Conservation (phyloP, 2,888 invertebrate species). For the Leucophenga montana region DNA sequence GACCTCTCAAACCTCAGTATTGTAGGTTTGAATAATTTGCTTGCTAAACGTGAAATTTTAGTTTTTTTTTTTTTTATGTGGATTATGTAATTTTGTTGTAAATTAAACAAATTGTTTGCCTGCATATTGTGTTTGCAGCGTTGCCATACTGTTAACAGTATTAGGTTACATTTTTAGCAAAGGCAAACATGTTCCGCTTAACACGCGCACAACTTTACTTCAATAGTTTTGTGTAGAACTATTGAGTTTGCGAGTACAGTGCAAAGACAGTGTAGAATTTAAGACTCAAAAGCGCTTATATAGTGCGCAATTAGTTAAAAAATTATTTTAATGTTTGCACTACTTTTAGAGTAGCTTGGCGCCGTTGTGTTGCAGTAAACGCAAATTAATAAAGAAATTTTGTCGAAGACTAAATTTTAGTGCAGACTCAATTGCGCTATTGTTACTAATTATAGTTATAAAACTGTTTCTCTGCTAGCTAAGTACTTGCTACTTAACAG, state of each 20-base stretch:
- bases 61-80: constrained; percentile 46
- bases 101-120: constrained; percentile 12
- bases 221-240: constrained; percentile 53
- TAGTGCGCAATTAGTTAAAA: not conserved
- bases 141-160: constrained; percentile 31
- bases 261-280: constrained; percentile 44
- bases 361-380: no score
- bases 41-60: no score
- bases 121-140: not conserved
- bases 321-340: not conserved
- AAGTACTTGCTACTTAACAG: no score
- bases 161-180: constrained; percentile 12
- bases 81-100: no score
- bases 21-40: no score
- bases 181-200: constrained; percentile 67
- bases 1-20: no score
- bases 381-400: no score
- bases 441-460: no score
- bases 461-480: no score
- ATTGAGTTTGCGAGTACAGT: constrained; percentile 28
- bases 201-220: constrained; percentile 70
- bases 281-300: constrained; percentile 30
- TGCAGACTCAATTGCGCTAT: no score
- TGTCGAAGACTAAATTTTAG: no score
- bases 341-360: no score